Conservation (phyloP, 2,888 invertebrate species). For the Tetheella fluctuosa region DNA sequence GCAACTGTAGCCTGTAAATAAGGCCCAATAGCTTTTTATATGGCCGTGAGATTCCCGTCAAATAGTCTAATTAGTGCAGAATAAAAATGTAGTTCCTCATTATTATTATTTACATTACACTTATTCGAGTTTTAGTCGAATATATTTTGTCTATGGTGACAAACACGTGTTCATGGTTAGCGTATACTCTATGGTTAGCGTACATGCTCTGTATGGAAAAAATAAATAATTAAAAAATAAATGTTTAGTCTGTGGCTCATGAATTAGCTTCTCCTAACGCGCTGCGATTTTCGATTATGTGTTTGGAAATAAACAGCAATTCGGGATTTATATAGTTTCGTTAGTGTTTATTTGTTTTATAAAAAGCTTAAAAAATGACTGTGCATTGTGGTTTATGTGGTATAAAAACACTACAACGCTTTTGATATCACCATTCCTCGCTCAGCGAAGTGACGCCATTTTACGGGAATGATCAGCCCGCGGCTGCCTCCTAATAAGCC, state of each 20-base stretch:
- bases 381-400: constrained; percentile 57
- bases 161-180: constrained; percentile 59
- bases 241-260: constrained; percentile 69
- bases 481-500: constrained; percentile 80
- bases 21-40: too few relatives aligned
- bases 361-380: constrained; percentile 62
- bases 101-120: too few relatives aligned
- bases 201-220: constrained; percentile 41
- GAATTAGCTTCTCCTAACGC: constrained; percentile 80
- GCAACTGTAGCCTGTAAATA: too few relatives aligned
- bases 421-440: constrained; percentile 79
- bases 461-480: constrained; percentile 85
- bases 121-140: constrained; percentile 4
- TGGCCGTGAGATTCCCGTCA: too few relatives aligned
- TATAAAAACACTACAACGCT: constrained; percentile 59
- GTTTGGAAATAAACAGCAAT: constrained; percentile 80
- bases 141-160: constrained; percentile 49
- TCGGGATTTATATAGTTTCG: constrained; percentile 55
- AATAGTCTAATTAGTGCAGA: too few relatives aligned
- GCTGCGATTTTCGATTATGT: constrained; percentile 74
- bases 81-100: too few relatives aligned
- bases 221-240: constrained; percentile 53
- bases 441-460: constrained; percentile 83
- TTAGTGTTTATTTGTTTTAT: constrained; percentile 52
- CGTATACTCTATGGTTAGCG: constrained; percentile 22